These are phyloP conservation scores for Melikaiella ostensackeni DNA, from an alignment of 2,888 invertebrate genomes.

Conservation along the genomic window DNA sequence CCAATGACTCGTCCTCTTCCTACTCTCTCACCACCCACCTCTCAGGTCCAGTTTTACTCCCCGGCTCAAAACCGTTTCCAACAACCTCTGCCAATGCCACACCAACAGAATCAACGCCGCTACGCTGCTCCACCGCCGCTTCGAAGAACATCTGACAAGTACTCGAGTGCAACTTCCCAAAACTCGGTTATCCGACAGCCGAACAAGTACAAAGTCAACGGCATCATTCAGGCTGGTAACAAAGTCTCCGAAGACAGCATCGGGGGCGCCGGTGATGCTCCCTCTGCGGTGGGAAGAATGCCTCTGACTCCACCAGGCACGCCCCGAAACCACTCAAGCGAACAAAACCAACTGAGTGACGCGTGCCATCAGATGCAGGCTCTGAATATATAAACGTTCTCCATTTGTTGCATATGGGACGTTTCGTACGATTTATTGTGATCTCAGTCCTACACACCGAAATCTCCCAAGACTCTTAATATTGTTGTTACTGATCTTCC, in stretches of 20 bases:
- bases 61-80: slow-evolving; percentile 64
- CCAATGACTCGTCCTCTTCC: slow-evolving; percentile 68
- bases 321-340: slow-evolving; percentile 64
- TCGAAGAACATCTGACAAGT: slow-evolving; percentile 60
- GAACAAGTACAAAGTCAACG: slow-evolving; percentile 67
- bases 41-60: slow-evolving; percentile 72
- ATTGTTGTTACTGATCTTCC: slow-evolving; percentile 34
- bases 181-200: slow-evolving; percentile 47
- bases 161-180: slow-evolving; percentile 45
- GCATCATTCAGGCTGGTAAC: slow-evolving; percentile 61
- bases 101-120: slow-evolving; percentile 62
- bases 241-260: slow-evolving; percentile 60
- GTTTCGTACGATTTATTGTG: slow-evolving; percentile 49
- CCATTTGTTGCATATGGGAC: slow-evolving; percentile 7
- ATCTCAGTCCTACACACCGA: slow-evolving; percentile 58
- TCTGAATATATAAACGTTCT: slow-evolving; percentile 64
- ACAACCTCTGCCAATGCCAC: slow-evolving; percentile 59
- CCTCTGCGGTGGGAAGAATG: slow-evolving; percentile 62
- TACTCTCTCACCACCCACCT: slow-evolving; percentile 69
- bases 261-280: slow-evolving; percentile 71
- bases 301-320: slow-evolving; percentile 73
- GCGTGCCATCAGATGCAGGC: slow-evolving; percentile 75
- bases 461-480: slow-evolving; percentile 44
- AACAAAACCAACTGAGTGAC: slow-evolving; percentile 69
- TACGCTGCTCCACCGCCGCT: slow-evolving; percentile 54